Base-by-base conservation (phyloP, 2,888 invertebrate species). In the Cataglyphis rosenhaueri region DNA sequence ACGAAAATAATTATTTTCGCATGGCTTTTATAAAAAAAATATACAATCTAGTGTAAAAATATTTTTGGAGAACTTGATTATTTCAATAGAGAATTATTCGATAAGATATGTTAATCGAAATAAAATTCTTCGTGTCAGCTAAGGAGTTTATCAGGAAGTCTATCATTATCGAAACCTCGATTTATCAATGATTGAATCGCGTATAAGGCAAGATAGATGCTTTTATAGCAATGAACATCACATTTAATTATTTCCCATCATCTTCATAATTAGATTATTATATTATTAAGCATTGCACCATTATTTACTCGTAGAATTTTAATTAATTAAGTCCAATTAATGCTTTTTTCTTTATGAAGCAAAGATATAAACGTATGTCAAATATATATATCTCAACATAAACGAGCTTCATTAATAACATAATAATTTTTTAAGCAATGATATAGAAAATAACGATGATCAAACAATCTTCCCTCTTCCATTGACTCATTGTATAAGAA, bases 31-130 rank as follows among this genome's bases (percentile, higher is more conserved):
- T 35, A 57, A 59, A 3, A 59, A 3, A 59, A 44, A 0, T 15
- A 38, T 15, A 25, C 41, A 73, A 79, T 59, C 44, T 44, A 55
- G 55, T 38, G 57, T 3, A 6, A 25, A 9, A 10, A 44, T 29
- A 68, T 78, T 32, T 44, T 32, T 52, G 38, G 8, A 52, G 12
- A 52, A 32, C 32, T 32, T 29, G 38, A 79, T 79, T 79, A 68
- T 57, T 68, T 61, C 38, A 70, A 74, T 79, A 44, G 76, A 86
- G 66, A 81, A 18, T 73, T 65, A 21, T n/a, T 18, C 29, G 66
- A 84, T 76, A 82, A 81, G 59, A 52, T 29, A 82, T 65, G 71
- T 65, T 75, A 68, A 81, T 62, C 64, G 62, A 57, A 52, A 84
- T 81, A 79, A 66, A 48, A 84, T 38, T 48, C 57, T 61, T 61